Conservation (phyloP, 2,888 invertebrate species). For the Selenia dentaria region DNA sequence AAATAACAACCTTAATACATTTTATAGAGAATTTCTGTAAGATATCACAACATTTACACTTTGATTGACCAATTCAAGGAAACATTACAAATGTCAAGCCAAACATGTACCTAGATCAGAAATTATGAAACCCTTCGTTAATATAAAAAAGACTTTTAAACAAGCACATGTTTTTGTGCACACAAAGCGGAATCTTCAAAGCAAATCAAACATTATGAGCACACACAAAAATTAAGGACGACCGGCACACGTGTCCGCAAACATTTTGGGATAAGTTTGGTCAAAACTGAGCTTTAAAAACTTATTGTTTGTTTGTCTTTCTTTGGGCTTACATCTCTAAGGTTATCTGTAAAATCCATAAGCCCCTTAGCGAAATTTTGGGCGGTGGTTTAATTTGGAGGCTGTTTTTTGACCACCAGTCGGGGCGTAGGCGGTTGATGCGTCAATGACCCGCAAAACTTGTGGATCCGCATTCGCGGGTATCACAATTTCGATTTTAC, state of each 20-base stretch:
- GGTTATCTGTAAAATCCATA: conserved; percentile 22
- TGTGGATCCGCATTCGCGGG: conserved; percentile 80
- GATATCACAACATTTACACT: background rate
- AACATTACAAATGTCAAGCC: conserved; percentile 32
- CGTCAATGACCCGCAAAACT: conserved; percentile 83
- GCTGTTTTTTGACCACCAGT: conserved; percentile 60
- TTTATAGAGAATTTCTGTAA: background rate
- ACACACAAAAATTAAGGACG: conserved; percentile 64
- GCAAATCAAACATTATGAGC: conserved; percentile 61
- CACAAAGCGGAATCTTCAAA: conserved; percentile 68
- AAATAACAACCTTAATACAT: conserved; percentile 4
- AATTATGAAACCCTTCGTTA: conserved; percentile 39
- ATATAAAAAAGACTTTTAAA: conserved; percentile 24
- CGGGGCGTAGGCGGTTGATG: conserved; percentile 74
- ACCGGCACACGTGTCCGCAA: conserved; percentile 70
- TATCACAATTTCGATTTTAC: conserved; percentile 53
- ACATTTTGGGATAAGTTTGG: conserved; percentile 69
- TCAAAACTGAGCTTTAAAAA: conserved; percentile 59
- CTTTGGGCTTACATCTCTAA: conserved; percentile 35
- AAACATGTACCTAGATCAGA: conserved; percentile 36
- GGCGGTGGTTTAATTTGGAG: conserved; percentile 27
- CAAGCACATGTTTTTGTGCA: conserved; percentile 48
- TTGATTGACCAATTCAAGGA: conserved; percentile 23
- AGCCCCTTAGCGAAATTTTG: conserved; percentile 29
- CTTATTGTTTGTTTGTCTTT: conserved; percentile 49